Percentiles rank a stretch among this genome's conserved stretches.
phyloP scores from a whole-genome alignment of 1,140 invertebrate genomes.

The Sesamia nonagrioides region DNA sequence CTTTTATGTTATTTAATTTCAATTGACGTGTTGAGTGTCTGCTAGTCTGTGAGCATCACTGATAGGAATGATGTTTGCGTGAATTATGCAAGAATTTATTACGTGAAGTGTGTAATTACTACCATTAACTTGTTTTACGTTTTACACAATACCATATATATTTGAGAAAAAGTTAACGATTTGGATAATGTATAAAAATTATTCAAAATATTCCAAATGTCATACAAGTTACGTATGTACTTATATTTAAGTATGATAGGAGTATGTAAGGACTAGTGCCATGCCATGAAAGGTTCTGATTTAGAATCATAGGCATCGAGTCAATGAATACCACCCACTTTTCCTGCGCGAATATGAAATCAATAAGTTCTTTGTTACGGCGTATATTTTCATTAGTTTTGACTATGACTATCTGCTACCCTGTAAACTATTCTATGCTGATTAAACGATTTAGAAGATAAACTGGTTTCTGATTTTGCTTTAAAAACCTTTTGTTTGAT shows the following conservation, averaged over 20 bases:
- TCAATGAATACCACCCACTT: slow-evolving; percentile 86
- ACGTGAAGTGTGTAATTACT: slow-evolving; percentile 46
- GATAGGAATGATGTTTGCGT: slow-evolving; percentile 86
- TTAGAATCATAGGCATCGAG: slow-evolving; percentile 86
- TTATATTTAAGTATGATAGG: slow-evolving; percentile 85
- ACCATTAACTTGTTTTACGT: slow-evolving; percentile 41
- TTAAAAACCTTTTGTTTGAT: neutral
- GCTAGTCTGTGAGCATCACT: slow-evolving; percentile 87
- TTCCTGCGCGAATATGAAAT: slow-evolving; percentile 80
- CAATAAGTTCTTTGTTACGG: slow-evolving; percentile 78
- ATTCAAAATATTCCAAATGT: slow-evolving; percentile 57
- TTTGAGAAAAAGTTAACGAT: neutral
- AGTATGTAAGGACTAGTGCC: slow-evolving; percentile 86
- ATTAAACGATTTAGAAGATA: slow-evolving; percentile 81
- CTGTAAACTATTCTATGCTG: slow-evolving; percentile 83
- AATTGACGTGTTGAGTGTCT: slow-evolving; percentile 73
- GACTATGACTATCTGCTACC: slow-evolving; percentile 73
- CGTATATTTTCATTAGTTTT: slow-evolving; percentile 77
- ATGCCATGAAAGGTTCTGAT: slow-evolving; percentile 87
- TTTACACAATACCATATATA: slow-evolving; percentile 34
- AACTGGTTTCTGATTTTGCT: slow-evolving; percentile 43
- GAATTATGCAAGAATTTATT: slow-evolving; percentile 85
- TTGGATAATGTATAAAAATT: slow-evolving; percentile 7
- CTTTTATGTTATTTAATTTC: slow-evolving; percentile 57
- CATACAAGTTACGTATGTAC: slow-evolving; percentile 70